Percentiles rank a stretch among this genome's conserved stretches.
Conservation (phyloP, 2,113 vertebrate species). For the Myrmecobius fasciatus region DNA sequence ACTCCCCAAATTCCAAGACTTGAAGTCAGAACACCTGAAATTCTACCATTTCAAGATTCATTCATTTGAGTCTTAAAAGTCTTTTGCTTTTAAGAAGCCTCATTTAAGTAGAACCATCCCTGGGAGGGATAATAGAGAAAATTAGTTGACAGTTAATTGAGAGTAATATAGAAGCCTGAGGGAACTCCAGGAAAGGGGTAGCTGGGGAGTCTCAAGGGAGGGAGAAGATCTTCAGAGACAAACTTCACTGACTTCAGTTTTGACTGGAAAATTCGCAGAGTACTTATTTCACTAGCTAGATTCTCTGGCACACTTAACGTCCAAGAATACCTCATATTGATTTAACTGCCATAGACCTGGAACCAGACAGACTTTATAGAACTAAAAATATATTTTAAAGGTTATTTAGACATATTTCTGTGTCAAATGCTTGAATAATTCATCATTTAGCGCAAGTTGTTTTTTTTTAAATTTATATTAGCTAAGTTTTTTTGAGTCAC, state of each 20-base stretch:
- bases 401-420: background rate
- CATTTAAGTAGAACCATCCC: background rate
- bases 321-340: background rate
- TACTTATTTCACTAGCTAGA: background rate
- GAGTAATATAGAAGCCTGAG: background rate
- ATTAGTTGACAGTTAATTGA: background rate
- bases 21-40: background rate
- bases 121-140: background rate
- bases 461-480: background rate
- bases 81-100: background rate
- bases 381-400: background rate
- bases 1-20: background rate
- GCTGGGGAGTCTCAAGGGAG: background rate
- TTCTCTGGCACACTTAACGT: background rate
- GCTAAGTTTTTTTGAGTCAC: background rate
- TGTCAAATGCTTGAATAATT: background rate
- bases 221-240: background rate
- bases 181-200: background rate
- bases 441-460: background rate
- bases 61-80: background rate
- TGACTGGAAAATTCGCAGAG: background rate
- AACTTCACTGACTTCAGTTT: background rate
- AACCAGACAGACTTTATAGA: background rate
- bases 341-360: constrained; percentile 1
- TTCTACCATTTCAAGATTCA: background rate